Evolutionary conservation across 2,888 invertebrate species (phyloP), one percentile per base, ranked within the genome.

Genomic region (Phytoseiulus persimilis): DNA sequence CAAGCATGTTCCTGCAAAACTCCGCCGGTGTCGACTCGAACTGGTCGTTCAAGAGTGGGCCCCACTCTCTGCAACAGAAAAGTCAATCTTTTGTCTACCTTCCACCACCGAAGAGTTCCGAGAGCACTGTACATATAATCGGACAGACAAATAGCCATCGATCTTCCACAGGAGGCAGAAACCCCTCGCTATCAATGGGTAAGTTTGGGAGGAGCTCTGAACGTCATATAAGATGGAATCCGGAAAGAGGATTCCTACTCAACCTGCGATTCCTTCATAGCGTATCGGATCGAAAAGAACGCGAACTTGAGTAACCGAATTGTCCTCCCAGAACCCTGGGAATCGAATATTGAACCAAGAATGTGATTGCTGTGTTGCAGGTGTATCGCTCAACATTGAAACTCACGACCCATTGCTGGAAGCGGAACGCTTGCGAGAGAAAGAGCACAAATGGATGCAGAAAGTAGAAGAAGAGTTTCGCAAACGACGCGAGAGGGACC

Each of bases 31-130:
- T 87, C 33, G 87, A 87, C 39, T 87, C 87, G 45, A 87, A 87
- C 87, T 87, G 87, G 87, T 87, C 87, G 3, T 87, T 87, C 87
- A 87, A 87, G 23, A 87, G 87, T 23, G 87, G 87, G 33, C 87
- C 87, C 3, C 32, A 87, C 23, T 87, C 87, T 32, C 18, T 87
- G 39, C 87, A 87, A 45, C 87, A 87, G 87, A 87, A 87, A 87
- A 87, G 87, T 32, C 87, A 87, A 87, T 87, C 87, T 2, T 87
- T 87, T 33, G 87, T 87, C 87, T 87, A 87, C 23, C 33, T 87
- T 32, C 87, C 87, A 3, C 87, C 87, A 18, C 87, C 87, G n/a
- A 87, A 33, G 33, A 87, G n/a, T 45, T n/a, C n/a, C 87, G 87
- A 87, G 9, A 87, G 6, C 87, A 87, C 33, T 87, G 87, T 87